Base-by-base conservation (phyloP, 37 sponge, comb jelly and placozoan genomes). In the Axinella damicornis region DNA sequence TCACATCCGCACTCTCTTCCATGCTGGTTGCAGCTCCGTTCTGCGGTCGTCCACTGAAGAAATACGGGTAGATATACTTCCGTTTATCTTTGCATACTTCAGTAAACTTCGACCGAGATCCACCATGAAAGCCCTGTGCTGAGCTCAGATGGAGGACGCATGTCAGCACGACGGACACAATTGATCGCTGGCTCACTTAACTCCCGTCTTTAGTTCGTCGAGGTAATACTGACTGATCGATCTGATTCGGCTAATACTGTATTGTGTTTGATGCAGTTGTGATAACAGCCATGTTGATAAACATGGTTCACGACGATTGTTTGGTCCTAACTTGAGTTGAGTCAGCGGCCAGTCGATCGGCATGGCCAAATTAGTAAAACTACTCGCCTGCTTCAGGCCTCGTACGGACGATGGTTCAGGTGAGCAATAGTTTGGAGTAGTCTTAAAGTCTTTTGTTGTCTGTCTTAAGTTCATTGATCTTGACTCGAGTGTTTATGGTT, bases 331-430 rank as follows among this genome's bases (percentile, higher is more conserved):
- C n/a, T n/a, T n/a, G n/a, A n/a, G n/a, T n/a, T n/a, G n/a, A n/a
- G 46, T 9, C 46, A 46, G 46, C 6, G 46, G 46, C 9, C 46
- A 46, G 32, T 15, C 37, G 19, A n/a, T 58, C 33, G 46, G 5
- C 2, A 87, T 87, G 88, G 73, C 81, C n/a, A 54, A 38, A 24
- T 21, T 87, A 81, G 73, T 75, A 14, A 54, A 38, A 24, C 20
- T 87, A 36, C 65, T 87, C 19, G 25, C 64, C 19, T 87, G 88
- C 57, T 80, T 87, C 68, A 87, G 52, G 57, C 74, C 76, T 13
- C 20, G 6, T 56, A 80, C 32, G 28, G 18, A 46, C 22, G 76
- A 53, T 31, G 74, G 52, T 22, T 57, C 65, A 61, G 88, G 88
- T 79, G 37, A 77, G 66, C 46, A 12, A 46, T 9, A 4, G 46